These are phyloP conservation scores for Acronicta alni DNA, from an alignment of 2,888 invertebrate genomes.

Conservation along the genomic window DNA sequence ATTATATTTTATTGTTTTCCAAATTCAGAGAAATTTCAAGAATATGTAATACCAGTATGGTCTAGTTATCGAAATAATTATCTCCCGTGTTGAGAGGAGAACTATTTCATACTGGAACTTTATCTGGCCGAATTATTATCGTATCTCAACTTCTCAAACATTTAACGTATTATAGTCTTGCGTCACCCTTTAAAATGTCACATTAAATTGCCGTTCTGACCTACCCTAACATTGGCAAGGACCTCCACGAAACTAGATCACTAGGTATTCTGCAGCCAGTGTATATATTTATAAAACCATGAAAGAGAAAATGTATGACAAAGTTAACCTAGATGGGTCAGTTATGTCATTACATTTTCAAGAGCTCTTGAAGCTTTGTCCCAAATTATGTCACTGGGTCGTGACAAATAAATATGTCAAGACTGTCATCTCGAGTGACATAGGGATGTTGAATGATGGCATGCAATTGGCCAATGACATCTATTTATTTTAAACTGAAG, in stretches of 20 bases:
- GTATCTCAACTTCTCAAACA: too few relatives aligned
- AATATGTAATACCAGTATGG: too few relatives aligned
- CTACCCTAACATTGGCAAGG: slow-evolving; percentile 20
- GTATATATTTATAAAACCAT: slow-evolving; percentile 3
- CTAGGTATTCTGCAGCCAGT: slow-evolving; percentile 20
- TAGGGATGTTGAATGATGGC: slow-evolving; percentile 17
- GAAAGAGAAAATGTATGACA: slow-evolving; percentile 27
- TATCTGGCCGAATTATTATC: too few relatives aligned
- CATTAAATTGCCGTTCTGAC: slow-evolving; percentile 17
- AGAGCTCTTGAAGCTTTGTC: slow-evolving; percentile 29
- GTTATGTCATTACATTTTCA: slow-evolving; percentile 35
- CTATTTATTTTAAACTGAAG: too few relatives aligned
- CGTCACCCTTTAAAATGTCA: too few relatives aligned
- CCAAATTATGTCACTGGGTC: slow-evolving; percentile 47
- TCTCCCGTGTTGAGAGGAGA: too few relatives aligned
- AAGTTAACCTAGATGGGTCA: slow-evolving; percentile 27
- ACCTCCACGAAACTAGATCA: slow-evolving; percentile 6
- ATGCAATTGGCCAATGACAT: slow-evolving; percentile 14
- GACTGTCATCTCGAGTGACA: slow-evolving; percentile 12
- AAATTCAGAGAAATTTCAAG: too few relatives aligned
- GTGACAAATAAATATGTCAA: slow-evolving; percentile 30
- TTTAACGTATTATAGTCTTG: too few relatives aligned
- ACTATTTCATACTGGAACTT: too few relatives aligned
- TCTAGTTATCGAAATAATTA: too few relatives aligned
- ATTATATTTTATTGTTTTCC: too few relatives aligned